Percentiles rank a stretch among this genome's conserved stretches.
These are phyloP conservation scores for Aplysia californica DNA, from an alignment of 1,140 invertebrate genomes.

Conservation along the genomic window DNA sequence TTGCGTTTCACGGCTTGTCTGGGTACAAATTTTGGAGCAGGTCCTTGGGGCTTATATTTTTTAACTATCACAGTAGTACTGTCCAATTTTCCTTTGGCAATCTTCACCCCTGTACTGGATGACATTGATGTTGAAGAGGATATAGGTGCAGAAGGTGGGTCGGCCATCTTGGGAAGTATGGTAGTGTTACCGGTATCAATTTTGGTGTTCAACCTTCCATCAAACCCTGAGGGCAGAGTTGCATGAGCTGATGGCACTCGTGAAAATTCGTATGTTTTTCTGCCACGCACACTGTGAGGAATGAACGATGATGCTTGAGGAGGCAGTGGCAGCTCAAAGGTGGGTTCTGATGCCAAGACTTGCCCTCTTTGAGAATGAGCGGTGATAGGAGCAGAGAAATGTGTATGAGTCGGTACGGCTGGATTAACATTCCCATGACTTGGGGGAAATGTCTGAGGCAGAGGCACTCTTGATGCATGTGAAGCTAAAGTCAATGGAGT, in stretches of 20 bases:
- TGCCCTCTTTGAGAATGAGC: neutral
- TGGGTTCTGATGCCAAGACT: neutral
- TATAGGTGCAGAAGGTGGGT: neutral
- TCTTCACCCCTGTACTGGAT: neutral
- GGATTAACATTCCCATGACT: neutral
- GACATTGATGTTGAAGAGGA: neutral
- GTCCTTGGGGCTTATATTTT: slow-evolving; percentile 36
- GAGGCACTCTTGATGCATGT: neutral
- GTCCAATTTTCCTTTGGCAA: neutral
- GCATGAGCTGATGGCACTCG: slow-evolving; percentile 49
- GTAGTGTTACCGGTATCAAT: neutral
- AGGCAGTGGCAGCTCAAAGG: slow-evolving; percentile 36
- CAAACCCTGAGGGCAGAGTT: slow-evolving; percentile 41
- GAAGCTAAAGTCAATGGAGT: neutral
- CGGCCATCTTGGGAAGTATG: neutral
- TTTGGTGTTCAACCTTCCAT: slow-evolving; percentile 30
- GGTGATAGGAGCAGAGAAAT: neutral
- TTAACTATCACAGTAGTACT: slow-evolving; percentile 38
- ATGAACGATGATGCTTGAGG: slow-evolving; percentile 28
- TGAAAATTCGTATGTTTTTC: slow-evolving; percentile 38
- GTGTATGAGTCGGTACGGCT: neutral
- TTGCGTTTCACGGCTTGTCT: slow-evolving; percentile 43
- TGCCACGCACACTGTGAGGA: neutral
- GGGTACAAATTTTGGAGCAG: slow-evolving; percentile 55
- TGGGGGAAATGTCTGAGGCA: neutral